Base-by-base conservation (phyloP, 2,797 vertebrate species). In the Sebastes cheni region DNA sequence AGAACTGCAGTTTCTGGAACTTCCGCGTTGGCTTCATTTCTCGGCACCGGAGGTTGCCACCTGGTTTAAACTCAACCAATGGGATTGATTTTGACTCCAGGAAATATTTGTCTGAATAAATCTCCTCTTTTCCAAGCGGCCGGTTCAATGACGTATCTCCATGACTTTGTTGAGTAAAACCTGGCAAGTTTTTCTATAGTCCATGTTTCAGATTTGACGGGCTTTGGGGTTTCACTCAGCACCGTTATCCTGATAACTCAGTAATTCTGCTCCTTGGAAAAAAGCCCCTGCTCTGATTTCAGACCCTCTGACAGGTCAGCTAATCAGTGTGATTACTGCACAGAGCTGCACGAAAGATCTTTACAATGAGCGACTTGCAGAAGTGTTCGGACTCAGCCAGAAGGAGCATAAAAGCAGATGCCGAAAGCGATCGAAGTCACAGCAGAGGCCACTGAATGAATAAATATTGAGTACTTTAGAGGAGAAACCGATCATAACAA, bases 271-370 rank as follows among this genome's bases (percentile, higher is more conserved):
- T 56, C 2, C 23, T 34, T 16, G n/a, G 30, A 23, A 23, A 68
- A 55, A 65, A n/a, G 14, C 18, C 30, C 32, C 39, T 50, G n/a
- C 27, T 61, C 32, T 70, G 50, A 46, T 66, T 56, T 60, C 2
- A 71, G 71, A 73, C 27, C 61, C 20, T 70, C 25, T 29, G 42
- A 55, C 32, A 65, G 36, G n/a, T 4, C 39, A 3, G 30, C 22
- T 68, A 80, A 79, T 75, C 75, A 59, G 55, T 14, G 42, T 25
- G 46, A 86, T 86, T 82, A 80, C 67, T 32, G 67, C 55, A 30
- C 1, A 25, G n/a, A 6, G 22, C 58, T 22, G 25, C 72, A 69
- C 52, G 18, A 13, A 18, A 66, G 14, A 65, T 0, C 20, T 39
- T 46, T 22, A 46, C 68, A 0, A 25, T 13, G 8, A 39, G 16